Evolutionary conservation across 2,888 invertebrate species (phyloP).

Genomic region (Baccha elongata): DNA sequence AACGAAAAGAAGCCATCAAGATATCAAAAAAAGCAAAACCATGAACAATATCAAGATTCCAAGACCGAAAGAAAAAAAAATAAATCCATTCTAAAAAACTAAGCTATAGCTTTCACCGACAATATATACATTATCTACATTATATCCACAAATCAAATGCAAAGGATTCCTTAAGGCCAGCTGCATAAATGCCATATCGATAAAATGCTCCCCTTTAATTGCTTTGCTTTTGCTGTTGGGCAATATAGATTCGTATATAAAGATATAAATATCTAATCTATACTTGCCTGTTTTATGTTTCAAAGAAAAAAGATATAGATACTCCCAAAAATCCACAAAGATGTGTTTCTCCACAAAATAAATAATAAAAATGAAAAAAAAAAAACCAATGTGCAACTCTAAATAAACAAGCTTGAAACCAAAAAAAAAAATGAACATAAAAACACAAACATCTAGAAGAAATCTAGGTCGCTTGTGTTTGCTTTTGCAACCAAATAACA

Average conservation of each 20-base stretch:
- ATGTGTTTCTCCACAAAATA: conserved; percentile 12
- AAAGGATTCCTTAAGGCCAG: neutral
- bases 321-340: conserved; percentile 7
- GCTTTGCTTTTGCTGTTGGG: neutral
- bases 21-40: conserved; percentile 2
- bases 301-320: neutral
- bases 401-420: conserved; percentile 59
- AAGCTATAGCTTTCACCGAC: neutral
- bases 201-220: conserved; percentile 18
- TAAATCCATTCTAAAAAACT: neutral
- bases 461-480: conserved; percentile 65
- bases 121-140: neutral
- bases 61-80: neutral
- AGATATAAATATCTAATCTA: neutral
- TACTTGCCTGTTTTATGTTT: neutral
- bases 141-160: neutral
- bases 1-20: conserved; percentile 11
- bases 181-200: neutral
- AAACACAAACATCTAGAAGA: neutral
- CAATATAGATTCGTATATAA: neutral
- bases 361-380: neutral
- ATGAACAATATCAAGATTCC: neutral
- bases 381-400: conserved; percentile 47
- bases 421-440: conserved; percentile 61
- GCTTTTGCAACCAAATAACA: conserved; percentile 49